phyloP scores from a whole-genome alignment of 2,888 invertebrate species.

The Drosophila mettleri region DNA sequence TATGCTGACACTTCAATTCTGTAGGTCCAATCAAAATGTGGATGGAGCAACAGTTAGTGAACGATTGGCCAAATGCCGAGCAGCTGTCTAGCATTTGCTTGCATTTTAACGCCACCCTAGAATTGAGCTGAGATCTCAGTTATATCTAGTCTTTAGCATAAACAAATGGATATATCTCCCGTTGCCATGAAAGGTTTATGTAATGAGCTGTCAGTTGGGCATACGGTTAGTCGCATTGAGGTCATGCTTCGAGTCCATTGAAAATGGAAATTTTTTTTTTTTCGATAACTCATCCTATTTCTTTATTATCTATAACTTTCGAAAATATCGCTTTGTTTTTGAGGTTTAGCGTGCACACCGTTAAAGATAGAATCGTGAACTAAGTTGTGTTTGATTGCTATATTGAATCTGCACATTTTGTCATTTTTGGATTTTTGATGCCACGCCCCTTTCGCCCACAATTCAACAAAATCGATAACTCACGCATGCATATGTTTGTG shows the following conservation, averaged over 20 bases:
- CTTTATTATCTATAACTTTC: no score
- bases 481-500: no score
- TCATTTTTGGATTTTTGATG: no score
- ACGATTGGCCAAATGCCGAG: neutral
- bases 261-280: no score
- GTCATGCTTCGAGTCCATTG: slow-evolving; percentile 34
- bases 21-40: slow-evolving; percentile 12
- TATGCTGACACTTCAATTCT: slow-evolving; percentile 24
- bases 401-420: no score
- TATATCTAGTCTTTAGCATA: slow-evolving; percentile 12
- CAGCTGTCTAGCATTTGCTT: slow-evolving; percentile 30
- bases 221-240: slow-evolving; percentile 22
- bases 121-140: slow-evolving; percentile 1
- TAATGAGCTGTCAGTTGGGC: slow-evolving; percentile 59
- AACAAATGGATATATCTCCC: slow-evolving; percentile 28
- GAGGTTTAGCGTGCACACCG: no score
- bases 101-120: slow-evolving; percentile 48
- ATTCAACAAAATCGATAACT: no score
- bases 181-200: slow-evolving; percentile 37
- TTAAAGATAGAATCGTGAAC: no score
- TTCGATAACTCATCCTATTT: no score
- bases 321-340: no score
- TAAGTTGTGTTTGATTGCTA: no score
- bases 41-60: slow-evolving; percentile 2
- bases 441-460: no score